These are phyloP conservation scores for Dendropsophus ebraccatus DNA, from an alignment of 2,113 vertebrate genomes.

Conservation along the genomic window DNA sequence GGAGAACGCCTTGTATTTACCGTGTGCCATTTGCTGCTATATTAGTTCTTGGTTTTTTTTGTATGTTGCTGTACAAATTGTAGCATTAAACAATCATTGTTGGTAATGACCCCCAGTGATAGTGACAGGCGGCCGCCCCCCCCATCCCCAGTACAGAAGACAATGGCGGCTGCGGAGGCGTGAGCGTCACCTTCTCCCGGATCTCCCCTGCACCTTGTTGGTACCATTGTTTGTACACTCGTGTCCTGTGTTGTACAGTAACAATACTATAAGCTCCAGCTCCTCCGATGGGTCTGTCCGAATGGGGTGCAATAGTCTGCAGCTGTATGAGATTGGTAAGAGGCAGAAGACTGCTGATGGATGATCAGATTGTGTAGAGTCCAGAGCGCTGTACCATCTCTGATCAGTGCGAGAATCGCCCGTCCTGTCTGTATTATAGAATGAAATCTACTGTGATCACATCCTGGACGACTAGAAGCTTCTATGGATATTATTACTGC, in stretches of 20 bases:
- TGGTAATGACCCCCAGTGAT: constrained; percentile 53
- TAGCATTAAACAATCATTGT: constrained; percentile 95
- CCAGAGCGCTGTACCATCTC: too few species aligned
- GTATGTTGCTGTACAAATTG: constrained; percentile 83
- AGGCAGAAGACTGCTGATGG: too few species aligned
- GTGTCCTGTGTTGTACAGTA: background rate
- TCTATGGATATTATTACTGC: too few species aligned
- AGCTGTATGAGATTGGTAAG: too few species aligned
- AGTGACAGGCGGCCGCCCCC: constrained; percentile 53
- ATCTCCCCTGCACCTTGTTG: background rate
- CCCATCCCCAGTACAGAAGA: constrained; percentile 74
- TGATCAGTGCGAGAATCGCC: too few species aligned
- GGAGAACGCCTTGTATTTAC: constrained; percentile 77
- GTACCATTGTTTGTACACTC: background rate
- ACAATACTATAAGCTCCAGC: too few species aligned
- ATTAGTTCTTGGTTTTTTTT: constrained; percentile 78
- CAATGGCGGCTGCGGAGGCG: background rate
- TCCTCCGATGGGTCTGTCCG: too few species aligned
- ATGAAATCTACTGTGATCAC: too few species aligned
- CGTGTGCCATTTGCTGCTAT: constrained; percentile 90
- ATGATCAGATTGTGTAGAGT: too few species aligned
- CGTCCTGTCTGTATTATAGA: too few species aligned
- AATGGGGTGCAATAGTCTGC: too few species aligned
- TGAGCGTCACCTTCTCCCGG: background rate
- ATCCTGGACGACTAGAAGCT: too few species aligned